A percentile compares a stretch with the other conserved stretches of the same genome.
Conservation (phyloP, 1,140 invertebrate genomes). For the Drosophila obscura region DNA sequence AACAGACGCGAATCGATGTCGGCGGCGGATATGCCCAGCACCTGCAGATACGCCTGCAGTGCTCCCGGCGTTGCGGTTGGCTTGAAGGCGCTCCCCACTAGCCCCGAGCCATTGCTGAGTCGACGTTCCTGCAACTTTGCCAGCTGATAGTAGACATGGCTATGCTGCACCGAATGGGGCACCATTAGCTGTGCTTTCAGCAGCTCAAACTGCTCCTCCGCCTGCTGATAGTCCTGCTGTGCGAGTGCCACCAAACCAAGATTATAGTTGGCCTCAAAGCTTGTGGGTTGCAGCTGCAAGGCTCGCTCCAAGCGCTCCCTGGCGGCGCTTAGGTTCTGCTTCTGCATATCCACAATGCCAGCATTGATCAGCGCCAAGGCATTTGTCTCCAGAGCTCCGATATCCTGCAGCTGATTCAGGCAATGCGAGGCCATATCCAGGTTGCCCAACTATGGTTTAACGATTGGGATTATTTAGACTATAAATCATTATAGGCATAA, state of each 20-base stretch:
- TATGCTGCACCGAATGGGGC: slow-evolving; percentile 85
- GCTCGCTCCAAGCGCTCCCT: slow-evolving; percentile 91
- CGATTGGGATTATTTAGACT: not conserved
- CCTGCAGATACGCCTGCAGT: slow-evolving; percentile 92
- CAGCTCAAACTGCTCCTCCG: slow-evolving; percentile 90
- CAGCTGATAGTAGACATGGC: slow-evolving; percentile 94
- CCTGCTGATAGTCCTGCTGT: slow-evolving; percentile 87
- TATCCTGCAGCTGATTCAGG: slow-evolving; percentile 89
- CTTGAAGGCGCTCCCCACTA: slow-evolving; percentile 23
- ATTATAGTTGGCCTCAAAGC: slow-evolving; percentile 96
- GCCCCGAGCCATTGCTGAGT: slow-evolving; percentile 78
- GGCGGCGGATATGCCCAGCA: slow-evolving; percentile 88
- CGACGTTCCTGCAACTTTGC: slow-evolving; percentile 90
- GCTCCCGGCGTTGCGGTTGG: slow-evolving; percentile 90
- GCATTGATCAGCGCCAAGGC: slow-evolving; percentile 94
- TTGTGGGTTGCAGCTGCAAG: slow-evolving; percentile 91
- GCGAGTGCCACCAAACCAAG: slow-evolving; percentile 91
- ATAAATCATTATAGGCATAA: not conserved
- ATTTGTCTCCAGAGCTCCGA: slow-evolving; percentile 90
- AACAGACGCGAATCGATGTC: slow-evolving; percentile 93
- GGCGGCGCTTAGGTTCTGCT: slow-evolving; percentile 90
- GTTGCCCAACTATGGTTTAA: slow-evolving; percentile 89
- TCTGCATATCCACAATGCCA: slow-evolving; percentile 91
- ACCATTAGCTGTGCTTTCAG: slow-evolving; percentile 84
- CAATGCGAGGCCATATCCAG: slow-evolving; percentile 93